These are phyloP conservation scores for Protaetia brevitarsis DNA, from an alignment of 1,140 invertebrate genomes.

Conservation along the genomic window DNA sequence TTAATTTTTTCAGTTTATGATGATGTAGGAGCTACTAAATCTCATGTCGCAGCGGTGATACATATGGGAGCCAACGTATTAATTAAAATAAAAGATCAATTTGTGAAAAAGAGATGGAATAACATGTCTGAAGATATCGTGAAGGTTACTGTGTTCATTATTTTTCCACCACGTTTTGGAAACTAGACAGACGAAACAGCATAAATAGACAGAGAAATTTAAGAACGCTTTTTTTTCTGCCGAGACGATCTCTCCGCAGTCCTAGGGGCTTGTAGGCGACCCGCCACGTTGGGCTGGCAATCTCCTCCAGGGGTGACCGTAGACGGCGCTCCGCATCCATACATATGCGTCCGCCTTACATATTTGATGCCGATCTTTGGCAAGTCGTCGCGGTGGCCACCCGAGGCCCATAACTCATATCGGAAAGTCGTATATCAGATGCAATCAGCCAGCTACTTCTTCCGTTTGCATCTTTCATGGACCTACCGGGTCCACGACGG, in stretches of 20 bases:
- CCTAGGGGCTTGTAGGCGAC: constrained; percentile 14
- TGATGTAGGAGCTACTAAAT: too few species aligned
- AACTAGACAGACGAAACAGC: neutral
- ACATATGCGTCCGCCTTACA: constrained; percentile 37
- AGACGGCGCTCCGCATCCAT: constrained; percentile 26
- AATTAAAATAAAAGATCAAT: too few species aligned
- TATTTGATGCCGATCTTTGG: constrained; percentile 47
- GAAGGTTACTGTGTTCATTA: neutral
- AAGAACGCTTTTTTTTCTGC: constrained; percentile 29
- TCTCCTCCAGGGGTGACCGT: constrained; percentile 8
- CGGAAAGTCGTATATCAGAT: constrained; percentile 43
- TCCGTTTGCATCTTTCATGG: constrained; percentile 7
- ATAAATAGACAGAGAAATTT: neutral
- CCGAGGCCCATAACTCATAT: constrained; percentile 48
- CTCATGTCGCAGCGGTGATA: too few species aligned
- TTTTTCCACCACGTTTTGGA: neutral
- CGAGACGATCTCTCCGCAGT: constrained; percentile 28
- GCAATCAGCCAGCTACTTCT: constrained; percentile 12
- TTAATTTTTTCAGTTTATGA: too few species aligned
- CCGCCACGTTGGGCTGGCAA: constrained; percentile 26
- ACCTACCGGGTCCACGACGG: neutral
- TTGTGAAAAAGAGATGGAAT: too few species aligned
- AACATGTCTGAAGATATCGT: too few species aligned
- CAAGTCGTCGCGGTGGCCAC: constrained; percentile 45
- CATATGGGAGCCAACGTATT: too few species aligned